phyloP scores from a whole-genome alignment of 2,888 invertebrate genomes.

The Tricholauxania praeusta region DNA sequence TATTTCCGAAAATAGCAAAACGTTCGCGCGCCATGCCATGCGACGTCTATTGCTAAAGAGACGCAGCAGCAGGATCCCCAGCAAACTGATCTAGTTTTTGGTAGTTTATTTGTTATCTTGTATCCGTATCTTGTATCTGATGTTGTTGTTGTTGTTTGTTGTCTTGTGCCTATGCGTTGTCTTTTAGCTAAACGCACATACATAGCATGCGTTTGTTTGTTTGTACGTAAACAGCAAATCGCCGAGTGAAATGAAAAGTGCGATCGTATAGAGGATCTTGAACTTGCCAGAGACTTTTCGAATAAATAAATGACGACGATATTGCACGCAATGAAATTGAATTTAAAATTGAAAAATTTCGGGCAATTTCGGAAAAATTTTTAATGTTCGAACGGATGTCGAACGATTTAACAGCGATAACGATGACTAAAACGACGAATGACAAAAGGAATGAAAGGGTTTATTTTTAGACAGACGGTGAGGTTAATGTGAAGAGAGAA shows the following conservation, averaged over 20 bases:
- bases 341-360: constrained; percentile 47
- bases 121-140: constrained; percentile 22
- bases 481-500: no score
- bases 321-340: constrained; percentile 48
- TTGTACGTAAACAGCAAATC: not conserved
- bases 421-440: not conserved
- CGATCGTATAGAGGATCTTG: constrained; percentile 55
- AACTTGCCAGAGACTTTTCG: constrained; percentile 56
- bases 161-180: not conserved
- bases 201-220: not conserved
- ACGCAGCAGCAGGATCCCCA: constrained; percentile 56
- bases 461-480: constrained; percentile 12
- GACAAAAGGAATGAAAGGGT: constrained; percentile 1
- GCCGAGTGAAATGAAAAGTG: not conserved
- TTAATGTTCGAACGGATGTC: constrained; percentile 24
- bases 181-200: not conserved
- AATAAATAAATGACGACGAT: constrained; percentile 1
- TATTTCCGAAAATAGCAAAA: constrained; percentile 36
- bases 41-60: not conserved
- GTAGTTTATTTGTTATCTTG: constrained; percentile 38
- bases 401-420: not conserved
- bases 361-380: constrained; percentile 18
- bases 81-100: constrained; percentile 63
- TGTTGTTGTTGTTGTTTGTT: not conserved
- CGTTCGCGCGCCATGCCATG: constrained; percentile 19